These are phyloP conservation scores for Eolophus roseicapilla DNA, from an alignment of 2,113 vertebrate genomes.

Conservation along the genomic window DNA sequence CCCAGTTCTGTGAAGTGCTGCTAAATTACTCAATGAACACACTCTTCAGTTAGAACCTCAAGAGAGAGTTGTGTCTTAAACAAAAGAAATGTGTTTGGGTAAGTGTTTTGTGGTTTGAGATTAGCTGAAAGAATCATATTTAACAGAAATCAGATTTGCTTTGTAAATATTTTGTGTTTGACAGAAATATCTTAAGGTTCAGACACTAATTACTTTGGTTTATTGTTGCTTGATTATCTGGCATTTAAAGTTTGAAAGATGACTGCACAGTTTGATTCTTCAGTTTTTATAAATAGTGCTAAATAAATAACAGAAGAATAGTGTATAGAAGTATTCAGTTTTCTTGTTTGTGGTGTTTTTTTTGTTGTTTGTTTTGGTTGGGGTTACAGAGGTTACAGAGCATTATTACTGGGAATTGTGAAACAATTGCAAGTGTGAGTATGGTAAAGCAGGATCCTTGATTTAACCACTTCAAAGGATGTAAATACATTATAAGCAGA, in stretches of 20 bases:
- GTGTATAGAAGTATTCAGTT: accelerated
- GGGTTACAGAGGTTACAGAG: not conserved
- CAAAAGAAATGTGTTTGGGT: not conserved
- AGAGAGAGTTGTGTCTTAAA: not conserved
- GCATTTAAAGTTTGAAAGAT: not conserved
- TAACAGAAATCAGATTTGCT: not conserved
- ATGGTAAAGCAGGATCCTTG: not conserved
- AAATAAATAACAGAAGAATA: not conserved
- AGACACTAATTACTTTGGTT: not conserved
- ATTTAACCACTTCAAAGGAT: not conserved
- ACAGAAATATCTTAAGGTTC: not conserved
- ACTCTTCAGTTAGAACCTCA: not conserved
- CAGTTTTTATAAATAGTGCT: not conserved
- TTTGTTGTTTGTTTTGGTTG: too few relatives aligned
- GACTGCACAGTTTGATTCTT: not conserved
- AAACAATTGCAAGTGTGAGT: not conserved
- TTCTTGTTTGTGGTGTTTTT: not conserved
- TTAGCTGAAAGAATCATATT: not conserved
- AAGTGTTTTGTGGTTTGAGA: not conserved
- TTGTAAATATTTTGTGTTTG: not conserved
- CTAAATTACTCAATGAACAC: not conserved
- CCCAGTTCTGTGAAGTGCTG: not conserved
- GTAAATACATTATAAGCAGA: not conserved
- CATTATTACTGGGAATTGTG: not conserved
- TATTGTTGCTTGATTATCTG: not conserved